Base-by-base conservation (phyloP, 1,140 invertebrate species). In the Yoshiicerus persimilis region DNA sequence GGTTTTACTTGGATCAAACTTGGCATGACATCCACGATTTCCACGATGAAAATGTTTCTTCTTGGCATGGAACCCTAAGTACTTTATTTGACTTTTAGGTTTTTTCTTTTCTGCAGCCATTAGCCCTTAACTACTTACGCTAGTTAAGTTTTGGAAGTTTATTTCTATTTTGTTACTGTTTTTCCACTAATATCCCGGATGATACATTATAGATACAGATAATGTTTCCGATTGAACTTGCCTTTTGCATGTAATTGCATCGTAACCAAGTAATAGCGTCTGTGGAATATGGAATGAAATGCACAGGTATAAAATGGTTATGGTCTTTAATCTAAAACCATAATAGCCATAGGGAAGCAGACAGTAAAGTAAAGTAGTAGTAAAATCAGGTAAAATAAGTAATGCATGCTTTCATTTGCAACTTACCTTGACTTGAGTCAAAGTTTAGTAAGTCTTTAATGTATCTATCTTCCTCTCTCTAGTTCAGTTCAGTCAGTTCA, bases 321-420 rank as follows among this genome's bases (percentile, higher is more conserved):
- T 80, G 75, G 16, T 80, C 9, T 38, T 38, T 80, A 77, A 20
- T n/a, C n/a, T 36, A 34, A 36, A n/a, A 38, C 70, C 32, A 77
- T 36, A 36, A 77, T 25, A 38, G 66, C 13, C 27, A 80, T 34
- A 80, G 34, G 75, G 75, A 80, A 80, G 32, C 75, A n/a, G 75
- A 80, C 34, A 80, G 34, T 80, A 36, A 80, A 80, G 11, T 80
- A 80, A 80, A 80, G 75, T 80, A 80, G 75, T 80, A 80, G 75
- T 80, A 80, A 80, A 80, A 80, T 80, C 75, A 80, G 75, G 75
- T 80, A 38, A 80, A 80, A 80, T 80, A 80, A 80, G 75, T 80
- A 80, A 80, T 80, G 75, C 75, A 80, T 80, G 75, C 75, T 23
- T 80, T 32, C 75, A 8, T 80, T 80, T 32, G 16, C 20, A 36